Evolutionary conservation across 2,113 vertebrate genomes (phyloP).

Genomic region (Talpa occidentalis): DNA sequence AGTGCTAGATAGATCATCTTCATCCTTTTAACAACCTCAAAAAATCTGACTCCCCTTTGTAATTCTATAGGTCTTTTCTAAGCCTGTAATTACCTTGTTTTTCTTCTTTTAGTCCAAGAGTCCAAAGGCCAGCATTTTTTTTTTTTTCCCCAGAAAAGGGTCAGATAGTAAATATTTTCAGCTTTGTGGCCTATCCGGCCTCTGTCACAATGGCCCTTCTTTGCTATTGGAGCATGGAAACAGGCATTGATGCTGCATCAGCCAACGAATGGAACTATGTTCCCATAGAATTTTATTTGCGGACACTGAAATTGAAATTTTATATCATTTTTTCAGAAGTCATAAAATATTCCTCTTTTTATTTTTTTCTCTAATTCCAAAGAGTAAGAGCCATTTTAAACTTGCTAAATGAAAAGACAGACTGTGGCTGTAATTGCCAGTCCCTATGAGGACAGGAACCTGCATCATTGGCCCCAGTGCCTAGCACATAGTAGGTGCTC

Average conservation of each 20-base stretch:
- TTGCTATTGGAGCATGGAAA: background rate
- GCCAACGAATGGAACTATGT: background rate
- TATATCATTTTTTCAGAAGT: background rate
- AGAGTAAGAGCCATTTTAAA: background rate
- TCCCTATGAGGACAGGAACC: background rate
- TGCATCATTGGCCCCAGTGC: too few relatives aligned
- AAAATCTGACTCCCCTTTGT: background rate
- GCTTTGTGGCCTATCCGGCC: too few relatives aligned
- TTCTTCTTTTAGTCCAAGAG: background rate
- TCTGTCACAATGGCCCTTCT: too few relatives aligned
- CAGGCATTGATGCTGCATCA: background rate
- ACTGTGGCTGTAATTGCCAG: background rate
- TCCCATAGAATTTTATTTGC: background rate
- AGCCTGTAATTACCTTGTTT: background rate
- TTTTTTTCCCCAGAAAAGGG: too few relatives aligned
- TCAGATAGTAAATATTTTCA: too few relatives aligned
- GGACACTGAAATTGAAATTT: background rate
- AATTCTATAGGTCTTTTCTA: background rate
- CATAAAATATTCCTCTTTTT: background rate
- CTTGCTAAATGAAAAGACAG: background rate
- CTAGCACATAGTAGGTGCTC: background rate
- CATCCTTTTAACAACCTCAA: background rate
- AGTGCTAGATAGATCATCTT: background rate
- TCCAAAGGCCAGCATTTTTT: background rate
- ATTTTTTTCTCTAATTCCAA: background rate